A percentile compares a stretch with the other conserved stretches of the same genome.
phyloP scores from a whole-genome alignment of 2,888 invertebrate species.

The Thecocarcelia acutangulata region DNA sequence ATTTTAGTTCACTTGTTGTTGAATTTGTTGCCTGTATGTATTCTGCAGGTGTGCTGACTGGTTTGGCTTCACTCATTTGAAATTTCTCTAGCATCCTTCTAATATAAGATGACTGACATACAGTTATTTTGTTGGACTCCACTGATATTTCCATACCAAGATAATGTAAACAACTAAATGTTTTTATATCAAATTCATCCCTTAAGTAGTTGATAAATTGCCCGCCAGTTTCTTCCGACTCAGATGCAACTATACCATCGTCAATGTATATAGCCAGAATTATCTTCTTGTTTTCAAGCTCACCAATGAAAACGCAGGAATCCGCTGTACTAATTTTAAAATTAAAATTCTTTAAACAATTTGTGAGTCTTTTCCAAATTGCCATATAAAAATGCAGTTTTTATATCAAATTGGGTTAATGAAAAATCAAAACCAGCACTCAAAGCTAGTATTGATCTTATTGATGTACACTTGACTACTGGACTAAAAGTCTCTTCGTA shows the following conservation, averaged over 20 bases:
- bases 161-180: slow-evolving; percentile 10
- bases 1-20: neutral
- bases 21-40: no score
- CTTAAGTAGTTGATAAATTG: slow-evolving; percentile 3
- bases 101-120: slow-evolving; percentile 3
- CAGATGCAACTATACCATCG: slow-evolving; percentile 70
- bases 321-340: slow-evolving; percentile 71
- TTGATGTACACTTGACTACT: no score
- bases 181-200: slow-evolving; percentile 52
- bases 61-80: no score
- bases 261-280: slow-evolving; percentile 73
- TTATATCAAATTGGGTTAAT: no score
- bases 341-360: slow-evolving; percentile 68
- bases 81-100: no score
- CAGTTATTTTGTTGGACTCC: no score
- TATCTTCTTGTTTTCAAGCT: slow-evolving; percentile 28
- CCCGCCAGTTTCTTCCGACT: slow-evolving; percentile 42
- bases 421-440: no score
- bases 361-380: no score
- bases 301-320: slow-evolving; percentile 72
- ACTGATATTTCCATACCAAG: slow-evolving; percentile 16
- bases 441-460: no score
- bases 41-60: no score
- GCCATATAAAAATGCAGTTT: no score
- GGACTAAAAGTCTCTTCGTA: no score